Evolutionary conservation across 2,888 invertebrate species (phyloP).

Genomic region (Napeogenes inachia): DNA sequence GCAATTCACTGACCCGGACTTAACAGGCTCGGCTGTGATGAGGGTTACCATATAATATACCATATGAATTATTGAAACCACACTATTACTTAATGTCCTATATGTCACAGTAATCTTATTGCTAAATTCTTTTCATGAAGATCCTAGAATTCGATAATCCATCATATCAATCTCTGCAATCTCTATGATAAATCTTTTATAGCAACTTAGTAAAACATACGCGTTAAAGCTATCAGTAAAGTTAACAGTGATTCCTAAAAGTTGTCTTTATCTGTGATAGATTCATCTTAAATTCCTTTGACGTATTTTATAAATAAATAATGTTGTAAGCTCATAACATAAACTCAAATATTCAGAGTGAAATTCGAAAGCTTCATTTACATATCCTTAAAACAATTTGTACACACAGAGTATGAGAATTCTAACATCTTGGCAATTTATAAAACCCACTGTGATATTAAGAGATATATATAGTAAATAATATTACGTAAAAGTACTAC

Average conservation of each 20-base stretch:
- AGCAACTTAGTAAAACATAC: background rate
- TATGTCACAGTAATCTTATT: too few relatives aligned
- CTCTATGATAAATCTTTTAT: background rate
- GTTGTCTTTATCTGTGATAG: too few relatives aligned
- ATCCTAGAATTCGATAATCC: too few relatives aligned
- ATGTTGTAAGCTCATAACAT: background rate
- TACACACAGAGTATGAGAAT: background rate
- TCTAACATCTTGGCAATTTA: background rate
- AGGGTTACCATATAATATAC: background rate
- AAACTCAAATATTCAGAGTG: constrained; percentile 1
- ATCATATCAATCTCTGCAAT: too few relatives aligned
- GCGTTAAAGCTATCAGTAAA: too few relatives aligned
- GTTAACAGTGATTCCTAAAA: too few relatives aligned
- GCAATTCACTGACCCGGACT: constrained; percentile 15
- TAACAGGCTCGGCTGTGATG: constrained; percentile 8
- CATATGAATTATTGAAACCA: constrained; percentile 1
- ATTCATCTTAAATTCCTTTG: too few relatives aligned
- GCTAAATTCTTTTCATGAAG: too few relatives aligned
- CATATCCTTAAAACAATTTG: background rate
- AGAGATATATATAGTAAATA: background rate
- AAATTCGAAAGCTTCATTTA: constrained; percentile 4
- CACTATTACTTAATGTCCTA: too few relatives aligned
- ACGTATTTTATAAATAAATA: constrained; percentile 3
- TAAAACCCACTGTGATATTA: background rate
- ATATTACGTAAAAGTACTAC: too few relatives aligned